Conservation (phyloP, 1,140 invertebrate species). For the Acyrthosiphon pisum region DNA sequence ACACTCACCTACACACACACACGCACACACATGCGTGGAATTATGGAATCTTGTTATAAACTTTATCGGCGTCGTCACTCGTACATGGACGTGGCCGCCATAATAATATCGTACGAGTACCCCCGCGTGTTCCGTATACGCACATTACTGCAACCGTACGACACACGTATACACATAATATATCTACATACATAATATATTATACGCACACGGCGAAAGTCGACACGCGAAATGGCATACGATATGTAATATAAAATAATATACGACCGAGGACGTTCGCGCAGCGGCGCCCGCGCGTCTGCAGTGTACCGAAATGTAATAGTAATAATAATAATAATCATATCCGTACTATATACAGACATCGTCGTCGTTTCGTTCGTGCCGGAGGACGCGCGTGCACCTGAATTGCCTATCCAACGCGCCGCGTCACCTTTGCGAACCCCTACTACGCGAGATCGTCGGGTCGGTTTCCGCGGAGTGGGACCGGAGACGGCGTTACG, state of each 20-base stretch:
- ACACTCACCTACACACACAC: too few species aligned
- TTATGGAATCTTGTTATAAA: background rate
- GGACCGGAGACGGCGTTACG: background rate
- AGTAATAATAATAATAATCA: background rate
- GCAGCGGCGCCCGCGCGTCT: constrained; percentile 4
- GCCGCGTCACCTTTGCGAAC: constrained; percentile 43
- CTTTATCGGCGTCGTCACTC: background rate
- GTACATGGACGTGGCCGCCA: background rate
- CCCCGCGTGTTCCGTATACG: background rate
- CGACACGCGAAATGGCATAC: background rate
- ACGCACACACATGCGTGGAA: background rate
- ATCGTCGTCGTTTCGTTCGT: background rate
- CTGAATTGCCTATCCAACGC: constrained; percentile 28
- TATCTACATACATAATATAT: background rate
- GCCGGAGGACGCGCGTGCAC: constrained; percentile 29
- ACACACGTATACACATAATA: background rate
- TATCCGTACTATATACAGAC: background rate
- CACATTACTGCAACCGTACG: background rate
- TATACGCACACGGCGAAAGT: background rate
- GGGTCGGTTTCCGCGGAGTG: background rate
- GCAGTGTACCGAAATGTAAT: background rate
- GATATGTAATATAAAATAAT: background rate
- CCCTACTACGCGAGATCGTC: constrained; percentile 8
- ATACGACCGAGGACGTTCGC: background rate
- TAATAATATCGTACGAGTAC: background rate